These are phyloP conservation scores for Eupithecia inturbata DNA, from an alignment of 2,888 invertebrate genomes.

Conservation along the genomic window DNA sequence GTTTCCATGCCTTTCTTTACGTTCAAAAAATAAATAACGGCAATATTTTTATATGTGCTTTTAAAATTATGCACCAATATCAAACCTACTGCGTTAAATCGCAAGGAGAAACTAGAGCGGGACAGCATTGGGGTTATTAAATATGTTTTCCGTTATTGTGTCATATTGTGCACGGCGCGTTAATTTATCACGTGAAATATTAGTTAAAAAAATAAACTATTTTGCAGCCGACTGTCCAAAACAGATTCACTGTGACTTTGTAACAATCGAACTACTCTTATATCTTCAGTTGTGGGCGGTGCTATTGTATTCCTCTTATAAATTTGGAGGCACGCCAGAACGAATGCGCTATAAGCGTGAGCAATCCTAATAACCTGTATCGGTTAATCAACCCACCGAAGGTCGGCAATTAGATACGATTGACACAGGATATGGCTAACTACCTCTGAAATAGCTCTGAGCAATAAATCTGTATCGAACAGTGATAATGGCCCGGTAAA, in stretches of 20 bases:
- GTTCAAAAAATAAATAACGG: neutral
- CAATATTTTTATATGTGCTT: neutral
- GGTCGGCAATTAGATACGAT: slow-evolving; percentile 64
- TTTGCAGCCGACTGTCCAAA: slow-evolving; percentile 27
- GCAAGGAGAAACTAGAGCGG: too few species aligned
- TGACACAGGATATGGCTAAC: slow-evolving; percentile 36
- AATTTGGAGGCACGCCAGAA: slow-evolving; percentile 71
- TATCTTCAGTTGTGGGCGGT: slow-evolving; percentile 65
- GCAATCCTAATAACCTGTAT: slow-evolving; percentile 77
- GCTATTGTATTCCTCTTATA: slow-evolving; percentile 64
- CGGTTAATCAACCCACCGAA: slow-evolving; percentile 79
- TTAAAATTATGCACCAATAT: neutral
- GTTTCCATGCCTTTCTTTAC: neutral
- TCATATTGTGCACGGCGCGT: neutral
- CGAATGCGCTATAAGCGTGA: slow-evolving; percentile 75
- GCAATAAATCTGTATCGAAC: slow-evolving; percentile 30
- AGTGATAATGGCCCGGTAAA: slow-evolving; percentile 7
- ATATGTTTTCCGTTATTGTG: neutral
- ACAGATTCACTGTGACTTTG: slow-evolving; percentile 46
- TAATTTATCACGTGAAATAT: neutral
- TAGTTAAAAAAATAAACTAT: neutral
- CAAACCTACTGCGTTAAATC: too few species aligned
- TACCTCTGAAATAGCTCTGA: slow-evolving; percentile 11
- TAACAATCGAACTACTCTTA: slow-evolving; percentile 60
- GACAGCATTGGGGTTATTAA: too few species aligned